phyloP scores from a whole-genome alignment of 2,797 vertebrate species.

The Xiphorhynchus erythropygius region DNA sequence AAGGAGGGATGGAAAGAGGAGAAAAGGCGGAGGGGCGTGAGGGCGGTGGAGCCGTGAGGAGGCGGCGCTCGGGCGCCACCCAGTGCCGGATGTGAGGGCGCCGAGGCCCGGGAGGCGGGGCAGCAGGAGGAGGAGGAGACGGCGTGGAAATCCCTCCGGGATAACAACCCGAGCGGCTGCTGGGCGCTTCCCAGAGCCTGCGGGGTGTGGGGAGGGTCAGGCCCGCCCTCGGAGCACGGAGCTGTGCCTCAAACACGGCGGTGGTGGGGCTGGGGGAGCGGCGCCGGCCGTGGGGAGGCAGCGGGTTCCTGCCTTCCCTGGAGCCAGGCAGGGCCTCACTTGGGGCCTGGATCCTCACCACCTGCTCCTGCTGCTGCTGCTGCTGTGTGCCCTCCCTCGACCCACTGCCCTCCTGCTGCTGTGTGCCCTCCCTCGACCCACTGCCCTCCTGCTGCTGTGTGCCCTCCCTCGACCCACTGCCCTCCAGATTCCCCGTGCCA shows the following conservation, averaged over 20 bases:
- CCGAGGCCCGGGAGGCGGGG: no score
- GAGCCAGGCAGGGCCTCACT: not conserved
- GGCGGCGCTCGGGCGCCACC: not conserved
- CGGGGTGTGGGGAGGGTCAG: not conserved
- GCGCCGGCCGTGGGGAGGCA: no score
- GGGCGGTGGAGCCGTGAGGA: not conserved
- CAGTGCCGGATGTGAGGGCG: rapidly evolving
- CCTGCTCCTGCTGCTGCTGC: no score
- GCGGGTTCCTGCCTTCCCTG: not conserved
- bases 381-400: no score
- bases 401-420: no score
- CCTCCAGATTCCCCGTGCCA: not conserved
- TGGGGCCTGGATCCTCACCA: not conserved
- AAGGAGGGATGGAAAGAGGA: no score
- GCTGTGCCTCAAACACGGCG: no score
- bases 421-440: rapidly evolving
- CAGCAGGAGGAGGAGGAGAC: not conserved
- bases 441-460: not conserved
- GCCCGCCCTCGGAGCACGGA: not conserved
- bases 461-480: not conserved
- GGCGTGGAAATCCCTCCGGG: rapidly evolving
- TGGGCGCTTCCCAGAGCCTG: not conserved
- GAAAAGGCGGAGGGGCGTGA: no score
- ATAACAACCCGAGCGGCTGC: rapidly evolving
- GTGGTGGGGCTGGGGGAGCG: no score